These are phyloP conservation scores for Alectoris magna DNA, from an alignment of 2,797 vertebrate species.

Conservation along the genomic window DNA sequence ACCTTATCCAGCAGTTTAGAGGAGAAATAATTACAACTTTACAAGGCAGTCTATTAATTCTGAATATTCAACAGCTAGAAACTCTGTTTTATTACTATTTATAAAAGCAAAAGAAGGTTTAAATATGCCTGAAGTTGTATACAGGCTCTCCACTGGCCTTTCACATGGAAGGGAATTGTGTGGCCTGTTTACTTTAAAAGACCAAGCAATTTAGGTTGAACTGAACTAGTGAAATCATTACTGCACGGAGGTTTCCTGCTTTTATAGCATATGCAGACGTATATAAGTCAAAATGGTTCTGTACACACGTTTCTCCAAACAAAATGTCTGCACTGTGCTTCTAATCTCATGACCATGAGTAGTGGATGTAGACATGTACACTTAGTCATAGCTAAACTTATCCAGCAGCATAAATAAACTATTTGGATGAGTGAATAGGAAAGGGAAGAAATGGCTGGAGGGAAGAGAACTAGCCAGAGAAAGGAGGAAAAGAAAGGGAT, in stretches of 20 bases:
- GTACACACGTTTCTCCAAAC: not conserved
- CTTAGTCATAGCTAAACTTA: not conserved
- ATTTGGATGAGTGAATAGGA: not conserved
- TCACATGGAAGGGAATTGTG: not conserved
- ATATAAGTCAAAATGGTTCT: not conserved
- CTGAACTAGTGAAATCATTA: not conserved
- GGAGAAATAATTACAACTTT: not conserved
- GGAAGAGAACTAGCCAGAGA: not conserved
- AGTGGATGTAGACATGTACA: not conserved
- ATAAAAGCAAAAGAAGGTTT: not conserved
- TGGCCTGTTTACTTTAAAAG: not conserved
- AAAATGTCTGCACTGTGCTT: not conserved
- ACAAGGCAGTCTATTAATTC: not conserved
- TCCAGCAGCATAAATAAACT: not conserved
- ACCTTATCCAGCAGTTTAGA: not conserved
- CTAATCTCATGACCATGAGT: not conserved
- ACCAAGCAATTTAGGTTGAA: not conserved
- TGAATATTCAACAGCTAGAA: not conserved
- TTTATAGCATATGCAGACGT: not conserved
- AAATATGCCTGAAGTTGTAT: not conserved
- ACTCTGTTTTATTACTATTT: not conserved
- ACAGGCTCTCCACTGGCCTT: not conserved
- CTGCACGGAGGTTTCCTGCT: not conserved
- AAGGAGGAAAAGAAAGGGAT: not conserved
- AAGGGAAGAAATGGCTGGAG: not conserved